Evolutionary conservation across 2,888 invertebrate species (phyloP), one percentile per base, ranked within the genome.

Genomic region (Agrochola macilenta): DNA sequence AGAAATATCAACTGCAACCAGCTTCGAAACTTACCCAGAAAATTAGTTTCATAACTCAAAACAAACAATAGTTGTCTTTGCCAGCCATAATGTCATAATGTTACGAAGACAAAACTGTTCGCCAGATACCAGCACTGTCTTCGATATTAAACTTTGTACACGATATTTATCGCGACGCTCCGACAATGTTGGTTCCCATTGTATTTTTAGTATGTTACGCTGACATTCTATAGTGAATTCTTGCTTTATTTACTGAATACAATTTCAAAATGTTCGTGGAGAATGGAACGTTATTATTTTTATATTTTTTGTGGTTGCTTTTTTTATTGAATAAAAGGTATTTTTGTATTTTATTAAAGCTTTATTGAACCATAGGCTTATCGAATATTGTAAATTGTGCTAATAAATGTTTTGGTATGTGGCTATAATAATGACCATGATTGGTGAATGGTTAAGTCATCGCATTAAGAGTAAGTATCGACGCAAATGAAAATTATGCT

Each of bases 61-160:
- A 73, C 82, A 76, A 71, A 84, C 84, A 84, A 84, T 85, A 85
- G 82, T 74, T 76, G 74, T 79, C 76, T 70, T 72, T 76, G 63
- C 54, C 76, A 71, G 69, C 85, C 60, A 80, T 83, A 81, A 80
- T 70, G 82, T 78, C 73, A 82, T 82, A 81, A 84, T 78, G 61
- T 73, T 69, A 57, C 74, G 74, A 76, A 73, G 76, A 85, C 85
- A 85, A 85, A 85, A 85, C 76, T 79, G 71, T 43, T 68, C 70
- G 63, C 81, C 74, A 81, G 81, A 66, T 84, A 84, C 84, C 78
- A 54, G 46, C 69, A 79, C 73, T 46, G 74, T 64, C 65, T 66
- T 73, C 85, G 73, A 83, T 85, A 82, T 84, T 85, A 84, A 84
- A 84, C 85, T 84, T 79, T 69, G 68, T 85, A 79, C 85, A 73